These are phyloP conservation scores for Sinotaia quadrata DNA, from an alignment of 2,888 invertebrate genomes.

Conservation along the genomic window DNA sequence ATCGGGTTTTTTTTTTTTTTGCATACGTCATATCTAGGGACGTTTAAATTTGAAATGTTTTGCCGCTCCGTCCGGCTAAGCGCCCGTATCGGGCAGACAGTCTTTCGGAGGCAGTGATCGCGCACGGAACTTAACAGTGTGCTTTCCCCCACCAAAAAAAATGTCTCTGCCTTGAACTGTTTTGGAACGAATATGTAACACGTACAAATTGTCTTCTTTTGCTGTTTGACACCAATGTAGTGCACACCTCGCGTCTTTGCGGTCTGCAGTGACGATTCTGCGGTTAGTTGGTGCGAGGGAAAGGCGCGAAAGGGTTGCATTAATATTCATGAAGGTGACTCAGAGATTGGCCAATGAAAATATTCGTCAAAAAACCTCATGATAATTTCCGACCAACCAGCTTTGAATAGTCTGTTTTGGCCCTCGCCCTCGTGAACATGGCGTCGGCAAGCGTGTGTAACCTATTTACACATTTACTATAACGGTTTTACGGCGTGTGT, in stretches of 20 bases:
- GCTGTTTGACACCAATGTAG: no score
- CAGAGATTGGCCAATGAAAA: constrained; percentile 33
- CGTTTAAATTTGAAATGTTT: no score
- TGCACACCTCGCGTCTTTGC: constrained; percentile 25
- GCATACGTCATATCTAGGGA: no score
- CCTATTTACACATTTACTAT: constrained; percentile 41
- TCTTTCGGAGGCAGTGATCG: no score
- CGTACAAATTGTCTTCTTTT: no score
- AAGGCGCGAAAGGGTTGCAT: constrained; percentile 31
- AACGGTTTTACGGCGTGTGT: constrained; percentile 26
- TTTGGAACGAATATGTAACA: no score
- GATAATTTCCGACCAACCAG: constrained; percentile 41
- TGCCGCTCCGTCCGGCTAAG: no score
- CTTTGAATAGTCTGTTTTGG: constrained; percentile 33
- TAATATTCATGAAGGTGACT: constrained; percentile 29
- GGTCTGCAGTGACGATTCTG: constrained; percentile 21
- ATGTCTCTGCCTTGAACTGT: no score
- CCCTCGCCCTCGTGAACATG: constrained; percentile 52
- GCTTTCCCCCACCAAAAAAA: no score
- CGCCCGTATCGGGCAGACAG: no score
- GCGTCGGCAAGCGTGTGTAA: constrained; percentile 65
- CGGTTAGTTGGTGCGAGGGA: constrained; percentile 35
- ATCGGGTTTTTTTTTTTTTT: no score
- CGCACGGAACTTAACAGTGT: no score
- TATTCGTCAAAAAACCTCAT: constrained; percentile 30